Evolutionary conservation across 2,888 invertebrate genomes (phyloP).

Genomic region (Euproctis similis): DNA sequence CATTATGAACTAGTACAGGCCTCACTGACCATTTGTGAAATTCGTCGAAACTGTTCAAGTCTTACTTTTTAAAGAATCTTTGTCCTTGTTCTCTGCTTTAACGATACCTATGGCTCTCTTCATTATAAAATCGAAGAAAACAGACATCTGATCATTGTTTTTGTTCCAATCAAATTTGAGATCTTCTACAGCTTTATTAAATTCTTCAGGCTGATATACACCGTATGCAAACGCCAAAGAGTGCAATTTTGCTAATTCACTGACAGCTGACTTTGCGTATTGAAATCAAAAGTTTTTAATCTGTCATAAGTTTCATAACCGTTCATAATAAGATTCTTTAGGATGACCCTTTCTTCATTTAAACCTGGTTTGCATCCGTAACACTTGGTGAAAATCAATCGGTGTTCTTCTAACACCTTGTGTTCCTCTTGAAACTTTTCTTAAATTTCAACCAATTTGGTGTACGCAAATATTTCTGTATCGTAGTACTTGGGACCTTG

Average conservation of each 20-base stretch:
- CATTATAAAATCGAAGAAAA: not conserved
- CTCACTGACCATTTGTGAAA: not conserved
- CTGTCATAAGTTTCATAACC: constrained; percentile 23
- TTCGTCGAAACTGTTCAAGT: not conserved
- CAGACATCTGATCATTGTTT: constrained; percentile 1
- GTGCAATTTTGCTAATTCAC: constrained; percentile 23
- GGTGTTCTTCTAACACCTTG: constrained; percentile 5
- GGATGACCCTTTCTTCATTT: constrained; percentile 8
- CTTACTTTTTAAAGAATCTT: constrained; percentile 1
- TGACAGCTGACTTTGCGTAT: constrained; percentile 20
- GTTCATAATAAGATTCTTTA: constrained; percentile 10
- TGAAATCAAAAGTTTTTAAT: constrained; percentile 20
- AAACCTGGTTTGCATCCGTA: constrained; percentile 5
- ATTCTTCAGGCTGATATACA: constrained; percentile 30
- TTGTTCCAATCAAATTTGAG: constrained; percentile 1
- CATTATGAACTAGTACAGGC: constrained; percentile 25
- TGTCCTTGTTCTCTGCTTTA: not conserved
- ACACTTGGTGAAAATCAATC: constrained; percentile 6
- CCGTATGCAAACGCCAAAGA: constrained; percentile 34
- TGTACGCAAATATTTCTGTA: constrained; percentile 1
- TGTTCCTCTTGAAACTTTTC: constrained; percentile 4
- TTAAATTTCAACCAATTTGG: constrained; percentile 4
- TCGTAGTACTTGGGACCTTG: too few species aligned
- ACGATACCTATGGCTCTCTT: not conserved
- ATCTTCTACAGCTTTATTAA: constrained; percentile 3